Evolutionary conservation across 2,797 vertebrate genomes (phyloP).

Genomic region (Phrynocephalus forsythii): DNA sequence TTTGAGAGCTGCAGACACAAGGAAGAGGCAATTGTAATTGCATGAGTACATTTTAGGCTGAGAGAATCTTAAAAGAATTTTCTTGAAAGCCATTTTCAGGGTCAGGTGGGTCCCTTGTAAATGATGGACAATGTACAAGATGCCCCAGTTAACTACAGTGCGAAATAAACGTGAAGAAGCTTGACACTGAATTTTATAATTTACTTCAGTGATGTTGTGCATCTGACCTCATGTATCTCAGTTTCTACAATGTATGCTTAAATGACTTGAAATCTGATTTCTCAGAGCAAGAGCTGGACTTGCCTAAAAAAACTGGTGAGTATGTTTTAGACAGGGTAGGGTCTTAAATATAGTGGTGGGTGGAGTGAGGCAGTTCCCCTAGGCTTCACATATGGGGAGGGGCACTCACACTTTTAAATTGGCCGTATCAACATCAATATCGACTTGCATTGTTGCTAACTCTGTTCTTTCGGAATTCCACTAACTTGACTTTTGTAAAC

Average conservation of each 20-base stretch:
- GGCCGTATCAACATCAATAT: no score
- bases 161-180: no score
- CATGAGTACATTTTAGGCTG: not conserved
- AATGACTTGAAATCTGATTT: not conserved
- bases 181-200: not conserved
- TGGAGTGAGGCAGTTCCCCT: no score
- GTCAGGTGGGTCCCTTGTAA: no score
- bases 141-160: no score
- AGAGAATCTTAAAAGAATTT: not conserved
- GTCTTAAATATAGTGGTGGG: not conserved
- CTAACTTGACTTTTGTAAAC: no score
- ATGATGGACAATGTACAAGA: no score
- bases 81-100: not conserved
- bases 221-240: slow-evolving; percentile 13
- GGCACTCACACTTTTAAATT: no score
- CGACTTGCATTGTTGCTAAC: no score
- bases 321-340: not conserved
- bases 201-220: not conserved
- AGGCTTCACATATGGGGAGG: no score
- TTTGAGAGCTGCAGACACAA: not conserved
- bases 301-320: not conserved
- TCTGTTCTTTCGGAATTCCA: no score
- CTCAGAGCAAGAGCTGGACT: not conserved
- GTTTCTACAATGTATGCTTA: not conserved
- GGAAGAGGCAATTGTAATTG: not conserved